Conservation (phyloP, 2,113 vertebrate genomes). For the Macquaria australasica region DNA sequence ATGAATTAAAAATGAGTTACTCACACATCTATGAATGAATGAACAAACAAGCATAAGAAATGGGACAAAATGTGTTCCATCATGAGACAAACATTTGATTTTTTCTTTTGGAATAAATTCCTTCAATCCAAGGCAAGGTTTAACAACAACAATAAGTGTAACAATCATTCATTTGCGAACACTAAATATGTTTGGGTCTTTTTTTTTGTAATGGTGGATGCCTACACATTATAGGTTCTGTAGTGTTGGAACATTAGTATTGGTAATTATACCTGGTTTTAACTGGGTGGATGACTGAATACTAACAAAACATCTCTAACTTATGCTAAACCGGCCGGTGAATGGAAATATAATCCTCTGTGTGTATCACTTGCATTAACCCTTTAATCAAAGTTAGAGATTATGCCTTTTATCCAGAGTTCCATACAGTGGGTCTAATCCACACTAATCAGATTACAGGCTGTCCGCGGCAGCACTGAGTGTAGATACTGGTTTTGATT, state of each 20-base stretch:
- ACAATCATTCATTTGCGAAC: background rate
- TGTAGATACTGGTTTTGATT: constrained; percentile 61
- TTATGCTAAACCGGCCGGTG: background rate
- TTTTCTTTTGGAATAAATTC: background rate
- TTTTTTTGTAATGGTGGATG: background rate
- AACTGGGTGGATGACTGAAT: background rate
- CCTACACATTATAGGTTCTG: background rate
- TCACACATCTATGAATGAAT: too few relatives aligned
- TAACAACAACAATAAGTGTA: background rate
- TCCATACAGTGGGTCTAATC: constrained; percentile 65
- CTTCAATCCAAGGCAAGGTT: background rate
- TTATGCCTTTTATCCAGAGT: constrained; percentile 37
- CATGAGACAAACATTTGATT: background rate
- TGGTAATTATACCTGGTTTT: background rate
- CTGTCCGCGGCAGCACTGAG: constrained; percentile 40
- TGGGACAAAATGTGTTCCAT: background rate
- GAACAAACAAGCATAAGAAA: background rate
- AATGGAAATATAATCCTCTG: constrained; percentile 42
- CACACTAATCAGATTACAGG: constrained; percentile 74
- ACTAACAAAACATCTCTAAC: background rate
- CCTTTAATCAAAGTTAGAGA: constrained; percentile 61
- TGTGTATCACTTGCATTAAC: constrained; percentile 10
- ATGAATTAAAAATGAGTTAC: too few relatives aligned
- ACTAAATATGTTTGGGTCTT: background rate
- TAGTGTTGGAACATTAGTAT: background rate